A percentile compares a stretch with the other conserved stretches of the same genome.
Conservation (phyloP, 2,888 invertebrate genomes). For the Drosophila ustulata region DNA sequence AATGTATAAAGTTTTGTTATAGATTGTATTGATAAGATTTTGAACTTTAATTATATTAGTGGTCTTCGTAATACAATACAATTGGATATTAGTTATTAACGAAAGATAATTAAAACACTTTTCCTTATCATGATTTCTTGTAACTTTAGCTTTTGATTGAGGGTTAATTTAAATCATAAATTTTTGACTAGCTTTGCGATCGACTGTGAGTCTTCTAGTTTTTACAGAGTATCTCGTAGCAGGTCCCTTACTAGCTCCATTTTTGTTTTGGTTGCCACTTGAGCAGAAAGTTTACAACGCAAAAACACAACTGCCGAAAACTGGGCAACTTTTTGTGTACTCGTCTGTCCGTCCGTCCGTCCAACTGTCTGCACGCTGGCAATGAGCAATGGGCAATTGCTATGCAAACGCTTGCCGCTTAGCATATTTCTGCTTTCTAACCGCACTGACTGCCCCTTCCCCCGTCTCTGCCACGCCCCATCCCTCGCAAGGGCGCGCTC, state of each 20-base stretch:
- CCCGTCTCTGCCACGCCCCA: constrained; percentile 40
- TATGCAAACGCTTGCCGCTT: constrained; percentile 72
- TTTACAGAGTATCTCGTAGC: constrained; percentile 27
- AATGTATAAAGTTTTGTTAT: neutral
- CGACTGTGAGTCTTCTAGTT: neutral
- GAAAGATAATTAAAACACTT: no score
- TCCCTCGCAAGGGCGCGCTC: constrained; percentile 24
- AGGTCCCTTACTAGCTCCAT: neutral
- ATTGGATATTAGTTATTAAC: no score
- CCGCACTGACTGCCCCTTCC: constrained; percentile 43
- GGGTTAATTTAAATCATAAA: neutral
- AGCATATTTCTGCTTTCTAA: constrained; percentile 76
- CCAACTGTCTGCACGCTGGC: constrained; percentile 61
- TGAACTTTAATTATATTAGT: neutral
- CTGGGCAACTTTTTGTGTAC: constrained; percentile 37
- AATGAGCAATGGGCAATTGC: constrained; percentile 59
- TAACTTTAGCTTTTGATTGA: no score
- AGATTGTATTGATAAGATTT: neutral
- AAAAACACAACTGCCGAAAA: constrained; percentile 35
- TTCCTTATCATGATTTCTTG: no score
- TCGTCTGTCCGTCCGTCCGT: neutral
- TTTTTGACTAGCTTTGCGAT: neutral
- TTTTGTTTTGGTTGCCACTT: constrained; percentile 22
- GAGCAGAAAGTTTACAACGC: constrained; percentile 43
- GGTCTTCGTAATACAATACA: neutral